Base-by-base conservation (phyloP, 2,113 vertebrate species). In the Vombatus ursinus region DNA sequence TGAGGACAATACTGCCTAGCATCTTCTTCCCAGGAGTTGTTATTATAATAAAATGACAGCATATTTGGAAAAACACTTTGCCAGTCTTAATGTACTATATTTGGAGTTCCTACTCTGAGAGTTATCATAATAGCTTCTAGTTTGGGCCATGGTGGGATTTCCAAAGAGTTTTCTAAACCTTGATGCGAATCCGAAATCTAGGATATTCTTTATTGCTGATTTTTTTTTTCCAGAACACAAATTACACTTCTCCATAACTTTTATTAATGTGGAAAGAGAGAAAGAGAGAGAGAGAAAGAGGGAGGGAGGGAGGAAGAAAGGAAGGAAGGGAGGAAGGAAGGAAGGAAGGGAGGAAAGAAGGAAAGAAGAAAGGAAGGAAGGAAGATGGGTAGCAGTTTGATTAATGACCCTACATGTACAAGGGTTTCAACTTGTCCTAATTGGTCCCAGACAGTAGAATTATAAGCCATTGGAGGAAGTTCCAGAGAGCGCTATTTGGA, bases 141-240 rank as follows among this genome's bases (percentile, higher is more conserved):
- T 31, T 94, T 92, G 90, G 89, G 16, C 22, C 51, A 93, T 92
- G 47, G 54, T 50, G 95, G 1, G 22, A 94, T 95, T 95, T 68
- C 52, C 95, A 93, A 96, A 92, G 48, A 95, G 3, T 92, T 94
- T 37, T 89, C 93, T 95, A 24, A 50, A 3, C 77, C 22, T 94
- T 44, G 91, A 97, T 97, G 53, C 68, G 95, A 95, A 95, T 84
- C 37, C n/a, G 19, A 77, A n/a, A 77, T 77, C 61, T 84, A 7
- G 12, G 8, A 2, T 23, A 44, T 77, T n/a, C 0, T 84, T 44
- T 44, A 77, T 23, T 84, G 19, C 22, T 44, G 16, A n/a, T 44
- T 22, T 44, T 26, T 44, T 26, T 84, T 84, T 84, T 22, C 19
- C n/a, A 84, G n/a, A 44, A 84, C 16, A 77, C 5, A 84, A 22